Percentiles rank a stretch among this genome's conserved stretches.
Evolutionary conservation across 2,113 vertebrate genomes (phyloP).

Genomic region (Ceuthmochares aereus): DNA sequence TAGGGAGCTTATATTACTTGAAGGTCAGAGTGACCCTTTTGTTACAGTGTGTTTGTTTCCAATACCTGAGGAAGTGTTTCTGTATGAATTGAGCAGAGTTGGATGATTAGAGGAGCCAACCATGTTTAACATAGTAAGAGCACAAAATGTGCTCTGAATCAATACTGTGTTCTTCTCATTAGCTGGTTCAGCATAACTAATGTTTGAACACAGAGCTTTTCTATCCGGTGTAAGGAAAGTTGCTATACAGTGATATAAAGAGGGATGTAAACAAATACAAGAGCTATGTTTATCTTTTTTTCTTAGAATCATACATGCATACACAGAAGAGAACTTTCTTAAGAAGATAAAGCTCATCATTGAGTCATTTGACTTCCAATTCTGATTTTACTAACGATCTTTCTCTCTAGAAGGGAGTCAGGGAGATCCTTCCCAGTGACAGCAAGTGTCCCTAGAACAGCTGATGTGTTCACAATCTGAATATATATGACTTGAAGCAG

Average conservation of each 20-base stretch:
- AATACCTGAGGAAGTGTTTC: neutral
- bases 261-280: neutral
- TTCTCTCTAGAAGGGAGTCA: neutral
- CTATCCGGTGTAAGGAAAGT: neutral
- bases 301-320: neutral
- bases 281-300: neutral
- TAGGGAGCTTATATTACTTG: neutral
- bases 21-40: neutral
- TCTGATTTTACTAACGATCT: neutral
- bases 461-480: neutral
- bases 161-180: neutral
- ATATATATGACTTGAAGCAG: neutral
- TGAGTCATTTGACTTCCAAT: neutral
- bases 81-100: neutral
- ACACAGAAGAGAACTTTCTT: neutral
- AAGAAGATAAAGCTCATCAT: neutral
- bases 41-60: neutral
- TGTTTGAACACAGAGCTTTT: neutral
- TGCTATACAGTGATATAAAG: neutral
- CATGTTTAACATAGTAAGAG: neutral
- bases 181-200: neutral
- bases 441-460: neutral
- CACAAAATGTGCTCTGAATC: neutral
- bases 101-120: neutral
- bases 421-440: neutral